Evolutionary conservation across 2,113 vertebrate genomes (phyloP).

Genomic region (Siniperca knerii): DNA sequence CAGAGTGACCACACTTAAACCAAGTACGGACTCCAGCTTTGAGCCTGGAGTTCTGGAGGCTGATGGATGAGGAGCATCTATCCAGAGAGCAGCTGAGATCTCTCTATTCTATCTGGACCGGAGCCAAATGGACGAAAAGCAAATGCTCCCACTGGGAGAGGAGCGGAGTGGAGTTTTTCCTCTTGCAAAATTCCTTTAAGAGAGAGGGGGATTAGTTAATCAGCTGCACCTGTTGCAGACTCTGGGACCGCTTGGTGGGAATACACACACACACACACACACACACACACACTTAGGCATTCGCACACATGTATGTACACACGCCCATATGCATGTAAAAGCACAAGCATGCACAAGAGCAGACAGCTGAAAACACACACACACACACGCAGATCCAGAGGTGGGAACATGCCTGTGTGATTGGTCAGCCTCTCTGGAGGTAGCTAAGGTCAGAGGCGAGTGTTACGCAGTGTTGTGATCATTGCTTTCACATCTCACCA

Average conservation of each 20-base stretch:
- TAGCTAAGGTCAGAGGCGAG: constrained; percentile 54
- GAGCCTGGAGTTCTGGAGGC: constrained; percentile 4
- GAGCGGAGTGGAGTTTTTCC: constrained; percentile 61
- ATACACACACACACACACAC: constrained; percentile 44
- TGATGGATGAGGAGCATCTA: constrained; percentile 50
- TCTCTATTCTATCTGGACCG: constrained; percentile 59
- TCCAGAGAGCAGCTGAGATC: constrained; percentile 71
- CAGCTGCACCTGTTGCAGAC: constrained; percentile 79
- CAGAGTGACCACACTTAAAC: constrained; percentile 15
- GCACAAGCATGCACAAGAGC: background rate
- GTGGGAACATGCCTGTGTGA: constrained; percentile 69
- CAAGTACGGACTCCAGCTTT: constrained; percentile 11
- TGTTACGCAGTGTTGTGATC: constrained; percentile 50
- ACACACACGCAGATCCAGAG: constrained; percentile 8
- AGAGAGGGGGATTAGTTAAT: constrained; percentile 72
- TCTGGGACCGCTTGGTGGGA: constrained; percentile 61
- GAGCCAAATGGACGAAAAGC: constrained; percentile 67
- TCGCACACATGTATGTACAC: background rate
- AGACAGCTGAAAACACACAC: background rate
- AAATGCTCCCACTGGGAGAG: constrained; percentile 71
- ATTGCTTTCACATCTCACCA: constrained; percentile 47
- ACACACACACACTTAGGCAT: background rate
- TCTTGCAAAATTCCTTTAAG: constrained; percentile 68
- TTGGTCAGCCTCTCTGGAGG: constrained; percentile 67
- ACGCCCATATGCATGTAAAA: constrained; percentile 6